These are phyloP conservation scores for Caranx ignobilis DNA, from an alignment of 2,113 vertebrate species.

Conservation along the genomic window DNA sequence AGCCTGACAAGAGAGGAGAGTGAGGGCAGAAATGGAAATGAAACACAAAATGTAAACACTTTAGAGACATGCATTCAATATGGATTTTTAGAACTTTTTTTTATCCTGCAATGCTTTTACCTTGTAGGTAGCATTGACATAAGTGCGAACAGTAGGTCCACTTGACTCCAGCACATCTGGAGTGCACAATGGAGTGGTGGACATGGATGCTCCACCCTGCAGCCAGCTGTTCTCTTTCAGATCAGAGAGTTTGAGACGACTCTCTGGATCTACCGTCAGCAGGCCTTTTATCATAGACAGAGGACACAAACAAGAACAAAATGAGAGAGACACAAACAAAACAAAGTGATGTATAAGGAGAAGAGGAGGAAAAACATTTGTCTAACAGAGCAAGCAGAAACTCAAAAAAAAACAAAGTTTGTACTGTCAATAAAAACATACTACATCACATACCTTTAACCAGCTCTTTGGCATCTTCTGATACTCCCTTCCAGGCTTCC, in stretches of 20 bases:
- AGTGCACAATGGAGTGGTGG: conserved; percentile 91
- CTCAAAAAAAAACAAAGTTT: neutral
- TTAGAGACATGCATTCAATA: neutral
- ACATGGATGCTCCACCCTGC: conserved; percentile 88
- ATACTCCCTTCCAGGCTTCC: conserved; percentile 92
- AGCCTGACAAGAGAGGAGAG: conserved; percentile 79
- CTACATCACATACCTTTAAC: conserved; percentile 86
- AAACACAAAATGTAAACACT: neutral
- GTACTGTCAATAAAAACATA: neutral
- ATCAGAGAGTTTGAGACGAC: conserved; percentile 89
- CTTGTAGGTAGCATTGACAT: conserved; percentile 93
- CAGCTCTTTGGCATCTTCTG: conserved; percentile 93
- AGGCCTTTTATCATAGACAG: conserved; percentile 80
- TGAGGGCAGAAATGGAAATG: neutral
- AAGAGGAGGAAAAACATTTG: neutral
- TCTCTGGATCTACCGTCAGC: conserved; percentile 90
- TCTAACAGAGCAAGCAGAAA: conserved; percentile 5
- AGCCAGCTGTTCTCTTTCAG: conserved; percentile 92
- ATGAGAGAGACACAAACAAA: neutral
- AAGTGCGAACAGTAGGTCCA: conserved; percentile 89
- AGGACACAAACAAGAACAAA: neutral
- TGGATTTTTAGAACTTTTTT: neutral
- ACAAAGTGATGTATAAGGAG: neutral
- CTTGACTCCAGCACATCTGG: conserved; percentile 92
- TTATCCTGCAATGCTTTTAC: conserved; percentile 59